A percentile compares a stretch with the other conserved stretches of the same genome.
Evolutionary conservation across 2,888 invertebrate genomes (phyloP).

Genomic region (Melanotus villosus): DNA sequence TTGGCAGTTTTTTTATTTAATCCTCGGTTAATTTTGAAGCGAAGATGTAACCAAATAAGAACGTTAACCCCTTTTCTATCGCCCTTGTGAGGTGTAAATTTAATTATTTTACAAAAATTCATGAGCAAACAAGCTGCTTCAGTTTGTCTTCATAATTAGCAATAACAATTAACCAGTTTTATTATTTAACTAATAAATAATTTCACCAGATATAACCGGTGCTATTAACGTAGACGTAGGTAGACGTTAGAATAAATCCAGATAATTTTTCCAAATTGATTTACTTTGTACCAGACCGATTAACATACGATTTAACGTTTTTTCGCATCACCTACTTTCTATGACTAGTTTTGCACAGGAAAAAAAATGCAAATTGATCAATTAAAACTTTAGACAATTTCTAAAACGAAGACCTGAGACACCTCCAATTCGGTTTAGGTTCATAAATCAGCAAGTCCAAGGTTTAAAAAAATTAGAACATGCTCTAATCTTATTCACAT

Average conservation of each 20-base stretch:
- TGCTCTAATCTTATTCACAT: constrained; percentile 10
- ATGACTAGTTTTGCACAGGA: background rate
- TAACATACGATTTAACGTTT: no score
- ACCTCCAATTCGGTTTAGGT: background rate
- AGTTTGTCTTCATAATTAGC: background rate
- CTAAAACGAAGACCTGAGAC: background rate
- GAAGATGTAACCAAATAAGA: background rate
- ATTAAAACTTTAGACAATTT: background rate
- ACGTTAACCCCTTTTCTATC: background rate
- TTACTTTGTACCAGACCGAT: no score
- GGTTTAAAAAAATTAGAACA: constrained; percentile 26
- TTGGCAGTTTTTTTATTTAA: no score
- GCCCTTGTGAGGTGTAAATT: constrained; percentile 14
- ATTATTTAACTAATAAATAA: background rate
- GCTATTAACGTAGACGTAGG: background rate
- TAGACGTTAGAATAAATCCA: background rate
- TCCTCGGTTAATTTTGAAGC: no score
- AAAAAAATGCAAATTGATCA: background rate
- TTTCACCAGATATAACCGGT: background rate
- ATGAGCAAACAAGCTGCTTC: constrained; percentile 8
- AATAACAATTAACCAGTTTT: background rate
- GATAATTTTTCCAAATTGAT: background rate
- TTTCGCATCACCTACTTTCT: background rate
- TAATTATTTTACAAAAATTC: constrained; percentile 11
- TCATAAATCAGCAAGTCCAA: background rate